Evolutionary conservation across 1,140 invertebrate species (phyloP).

Genomic region (Vanessa atalanta): DNA sequence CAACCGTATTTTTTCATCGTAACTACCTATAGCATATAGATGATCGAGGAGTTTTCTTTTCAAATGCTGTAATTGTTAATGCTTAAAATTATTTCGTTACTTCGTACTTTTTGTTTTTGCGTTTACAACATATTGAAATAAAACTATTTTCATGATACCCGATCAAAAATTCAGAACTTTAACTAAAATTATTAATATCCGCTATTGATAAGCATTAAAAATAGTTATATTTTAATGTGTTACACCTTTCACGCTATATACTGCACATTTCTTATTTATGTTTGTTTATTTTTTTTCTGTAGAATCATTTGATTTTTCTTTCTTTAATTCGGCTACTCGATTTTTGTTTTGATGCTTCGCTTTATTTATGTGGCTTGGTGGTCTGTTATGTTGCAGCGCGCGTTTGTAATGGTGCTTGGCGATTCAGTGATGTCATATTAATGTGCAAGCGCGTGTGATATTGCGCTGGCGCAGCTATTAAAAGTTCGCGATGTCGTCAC

Average conservation of each 20-base stretch:
- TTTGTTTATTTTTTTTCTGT: background rate
- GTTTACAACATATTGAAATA: too few relatives aligned
- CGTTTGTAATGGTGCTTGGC: constrained; percentile 67
- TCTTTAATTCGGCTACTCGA: background rate
- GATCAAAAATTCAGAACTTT: too few relatives aligned
- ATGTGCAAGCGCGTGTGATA: constrained; percentile 55
- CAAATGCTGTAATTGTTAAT: too few relatives aligned
- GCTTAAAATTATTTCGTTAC: too few relatives aligned
- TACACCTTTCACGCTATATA: too few relatives aligned
- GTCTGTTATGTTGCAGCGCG: constrained; percentile 66
- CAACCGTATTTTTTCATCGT: too few relatives aligned
- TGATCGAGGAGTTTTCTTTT: too few relatives aligned
- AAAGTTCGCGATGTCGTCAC: constrained; percentile 64
- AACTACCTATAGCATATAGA: too few relatives aligned
- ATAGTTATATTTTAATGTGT: background rate
- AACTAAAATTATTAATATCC: too few relatives aligned
- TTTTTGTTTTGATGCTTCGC: constrained; percentile 33
- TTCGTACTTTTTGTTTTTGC: too few relatives aligned
- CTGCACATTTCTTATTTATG: background rate
- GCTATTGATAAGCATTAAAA: background rate
- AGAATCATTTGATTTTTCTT: background rate
- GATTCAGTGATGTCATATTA: constrained; percentile 67
- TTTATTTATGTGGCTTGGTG: constrained; percentile 41
- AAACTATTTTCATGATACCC: too few relatives aligned
- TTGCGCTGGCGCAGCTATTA: constrained; percentile 44